These are phyloP conservation scores for Stegodyphus dumicola DNA, from an alignment of 1,140 invertebrate genomes.

Conservation along the genomic window DNA sequence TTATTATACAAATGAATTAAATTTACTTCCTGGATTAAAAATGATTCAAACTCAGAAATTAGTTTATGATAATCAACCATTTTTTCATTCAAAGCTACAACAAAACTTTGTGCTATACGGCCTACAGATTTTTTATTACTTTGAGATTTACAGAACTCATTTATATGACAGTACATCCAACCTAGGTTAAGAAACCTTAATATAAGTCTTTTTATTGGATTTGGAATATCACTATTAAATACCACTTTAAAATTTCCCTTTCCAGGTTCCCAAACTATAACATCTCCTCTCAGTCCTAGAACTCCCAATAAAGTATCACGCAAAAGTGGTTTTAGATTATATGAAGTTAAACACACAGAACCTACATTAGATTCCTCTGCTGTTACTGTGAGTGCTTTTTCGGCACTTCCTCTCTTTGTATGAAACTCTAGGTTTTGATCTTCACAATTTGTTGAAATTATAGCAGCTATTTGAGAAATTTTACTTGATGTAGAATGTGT, in stretches of 20 bases:
- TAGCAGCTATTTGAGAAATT: neutral
- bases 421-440: neutral
- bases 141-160: constrained; percentile 75
- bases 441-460: constrained; percentile 25
- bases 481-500: neutral
- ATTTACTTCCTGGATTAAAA: constrained; percentile 71
- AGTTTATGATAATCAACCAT: constrained; percentile 88
- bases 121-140: constrained; percentile 72
- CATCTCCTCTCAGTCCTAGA: constrained; percentile 83
- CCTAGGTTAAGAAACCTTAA: constrained; percentile 85
- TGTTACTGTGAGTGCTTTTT: constrained; percentile 7
- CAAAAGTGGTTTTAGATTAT: constrained; percentile 69
- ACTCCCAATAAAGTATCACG: constrained; percentile 84
- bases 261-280: constrained; percentile 77
- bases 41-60: constrained; percentile 86
- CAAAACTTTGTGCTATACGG: constrained; percentile 85
- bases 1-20: constrained; percentile 5
- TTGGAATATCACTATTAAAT: constrained; percentile 71
- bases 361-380: constrained; percentile 44
- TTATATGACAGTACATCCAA: constrained; percentile 84
- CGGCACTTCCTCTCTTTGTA: neutral
- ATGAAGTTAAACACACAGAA: constrained; percentile 64
- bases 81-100: constrained; percentile 84
- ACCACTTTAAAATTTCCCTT: constrained; percentile 77
- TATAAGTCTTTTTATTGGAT: constrained; percentile 71